Evolutionary conservation across 2,113 vertebrate genomes (phyloP).

Genomic region (Xiphophorus maculatus): DNA sequence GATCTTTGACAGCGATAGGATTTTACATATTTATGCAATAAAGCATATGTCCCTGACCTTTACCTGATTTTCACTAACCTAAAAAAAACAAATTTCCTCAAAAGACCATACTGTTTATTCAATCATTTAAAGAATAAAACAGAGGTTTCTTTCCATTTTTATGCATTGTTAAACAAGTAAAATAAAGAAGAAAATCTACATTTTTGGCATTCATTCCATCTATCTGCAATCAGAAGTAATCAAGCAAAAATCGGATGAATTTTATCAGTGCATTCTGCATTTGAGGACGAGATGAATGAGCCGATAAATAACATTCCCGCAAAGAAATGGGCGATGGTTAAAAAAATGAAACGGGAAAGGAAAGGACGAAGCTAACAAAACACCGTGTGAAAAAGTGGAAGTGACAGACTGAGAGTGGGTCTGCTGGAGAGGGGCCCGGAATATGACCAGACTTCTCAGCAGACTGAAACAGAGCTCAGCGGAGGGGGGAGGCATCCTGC

Average conservation of each 20-base stretch:
- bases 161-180: background rate
- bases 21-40: background rate
- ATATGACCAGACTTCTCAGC: conserved; percentile 22
- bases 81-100: background rate
- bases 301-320: conserved; percentile 10
- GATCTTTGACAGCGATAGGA: no score
- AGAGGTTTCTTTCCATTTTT: background rate
- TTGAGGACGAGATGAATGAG: background rate
- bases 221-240: background rate
- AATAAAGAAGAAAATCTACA: background rate
- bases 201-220: background rate
- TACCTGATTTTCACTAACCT: background rate
- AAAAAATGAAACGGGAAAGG: conserved; percentile 16
- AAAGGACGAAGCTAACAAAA: conserved; percentile 5
- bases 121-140: background rate
- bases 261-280: background rate
- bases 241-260: background rate
- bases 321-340: conserved; percentile 11
- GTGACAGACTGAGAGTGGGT: conserved; percentile 20
- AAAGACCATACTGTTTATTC: background rate
- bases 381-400: background rate
- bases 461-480: conserved; percentile 24
- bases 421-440: conserved; percentile 32
- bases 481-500: conserved; percentile 9
- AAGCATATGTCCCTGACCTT: background rate